phyloP scores from a whole-genome alignment of 1,140 invertebrate genomes.

The Dufourea novaeangliae region DNA sequence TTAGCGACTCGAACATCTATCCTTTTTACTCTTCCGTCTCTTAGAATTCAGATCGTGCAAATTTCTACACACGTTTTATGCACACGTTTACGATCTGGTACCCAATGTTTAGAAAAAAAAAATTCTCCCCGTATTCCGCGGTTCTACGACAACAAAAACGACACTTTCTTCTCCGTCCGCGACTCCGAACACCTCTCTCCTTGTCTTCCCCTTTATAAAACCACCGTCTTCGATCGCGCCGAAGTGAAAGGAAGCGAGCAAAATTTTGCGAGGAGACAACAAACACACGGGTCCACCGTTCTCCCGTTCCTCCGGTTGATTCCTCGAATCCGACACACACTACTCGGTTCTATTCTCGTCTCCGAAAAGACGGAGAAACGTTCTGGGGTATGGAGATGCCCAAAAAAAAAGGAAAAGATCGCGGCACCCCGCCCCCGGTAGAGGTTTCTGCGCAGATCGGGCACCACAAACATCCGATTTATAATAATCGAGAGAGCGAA shows the following conservation, averaged over 20 bases:
- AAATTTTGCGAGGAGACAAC: slow-evolving; percentile 73
- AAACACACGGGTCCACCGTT: too few relatives aligned
- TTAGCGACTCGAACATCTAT: too few relatives aligned
- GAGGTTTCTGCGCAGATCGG: slow-evolving; percentile 16
- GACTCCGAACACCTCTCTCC: not conserved
- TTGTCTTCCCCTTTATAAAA: not conserved
- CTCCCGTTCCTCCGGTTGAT: too few relatives aligned
- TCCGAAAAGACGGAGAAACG: not conserved
- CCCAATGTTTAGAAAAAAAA: not conserved
- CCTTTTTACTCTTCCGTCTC: too few relatives aligned
- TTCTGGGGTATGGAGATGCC: not conserved
- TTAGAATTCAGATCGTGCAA: too few relatives aligned
- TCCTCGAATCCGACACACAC: too few relatives aligned
- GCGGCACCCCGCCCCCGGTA: not conserved
- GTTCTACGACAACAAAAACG: not conserved
- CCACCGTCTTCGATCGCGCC: slow-evolving; percentile 25
- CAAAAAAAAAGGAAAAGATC: not conserved
- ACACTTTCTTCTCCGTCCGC: not conserved
- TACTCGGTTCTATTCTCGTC: not conserved
- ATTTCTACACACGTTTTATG: too few relatives aligned
- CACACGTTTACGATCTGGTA: too few relatives aligned
- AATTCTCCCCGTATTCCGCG: not conserved
- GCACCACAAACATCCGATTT: slow-evolving; percentile 26
- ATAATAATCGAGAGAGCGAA: slow-evolving; percentile 43
- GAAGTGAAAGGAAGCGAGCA: slow-evolving; percentile 76